A percentile compares a stretch with the other conserved stretches of the same genome.
These are phyloP conservation scores for Malurus alboscapulatus DNA, from an alignment of 2,113 vertebrate species.

Conservation along the genomic window DNA sequence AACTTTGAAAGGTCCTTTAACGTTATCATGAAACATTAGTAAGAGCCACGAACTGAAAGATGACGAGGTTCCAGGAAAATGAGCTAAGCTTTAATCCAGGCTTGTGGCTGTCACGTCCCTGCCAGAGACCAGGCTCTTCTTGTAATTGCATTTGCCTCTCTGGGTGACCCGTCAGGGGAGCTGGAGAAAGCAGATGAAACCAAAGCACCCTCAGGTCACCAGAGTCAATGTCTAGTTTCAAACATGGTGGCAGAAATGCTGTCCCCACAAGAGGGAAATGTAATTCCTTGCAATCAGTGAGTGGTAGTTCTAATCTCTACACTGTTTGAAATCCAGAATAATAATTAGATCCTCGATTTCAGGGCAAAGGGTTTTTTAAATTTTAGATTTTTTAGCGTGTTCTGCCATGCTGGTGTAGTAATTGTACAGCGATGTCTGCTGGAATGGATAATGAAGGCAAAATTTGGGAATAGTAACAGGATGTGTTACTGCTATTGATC, in stretches of 20 bases:
- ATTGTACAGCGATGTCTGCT: neutral
- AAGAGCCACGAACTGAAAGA: neutral
- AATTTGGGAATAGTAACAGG: conserved; percentile 8
- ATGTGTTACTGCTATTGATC: conserved; percentile 25
- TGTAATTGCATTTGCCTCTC: neutral
- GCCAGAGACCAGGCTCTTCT: neutral
- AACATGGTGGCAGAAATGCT: neutral
- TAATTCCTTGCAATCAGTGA: neutral
- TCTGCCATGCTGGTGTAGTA: neutral
- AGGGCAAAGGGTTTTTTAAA: neutral
- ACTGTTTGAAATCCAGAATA: neutral
- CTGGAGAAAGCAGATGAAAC: neutral
- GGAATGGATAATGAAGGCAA: neutral
- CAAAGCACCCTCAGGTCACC: accelerated
- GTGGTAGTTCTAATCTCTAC: neutral
- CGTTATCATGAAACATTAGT: accelerated
- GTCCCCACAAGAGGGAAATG: neutral
- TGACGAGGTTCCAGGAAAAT: neutral
- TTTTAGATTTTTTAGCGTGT: neutral
- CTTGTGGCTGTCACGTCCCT: neutral
- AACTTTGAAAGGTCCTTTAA: neutral
- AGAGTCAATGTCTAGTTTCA: neutral
- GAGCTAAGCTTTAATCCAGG: neutral
- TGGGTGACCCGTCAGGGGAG: neutral
- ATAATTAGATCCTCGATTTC: neutral